Conservation (phyloP, 2,888 invertebrate species). For the Agrotis segetum region DNA sequence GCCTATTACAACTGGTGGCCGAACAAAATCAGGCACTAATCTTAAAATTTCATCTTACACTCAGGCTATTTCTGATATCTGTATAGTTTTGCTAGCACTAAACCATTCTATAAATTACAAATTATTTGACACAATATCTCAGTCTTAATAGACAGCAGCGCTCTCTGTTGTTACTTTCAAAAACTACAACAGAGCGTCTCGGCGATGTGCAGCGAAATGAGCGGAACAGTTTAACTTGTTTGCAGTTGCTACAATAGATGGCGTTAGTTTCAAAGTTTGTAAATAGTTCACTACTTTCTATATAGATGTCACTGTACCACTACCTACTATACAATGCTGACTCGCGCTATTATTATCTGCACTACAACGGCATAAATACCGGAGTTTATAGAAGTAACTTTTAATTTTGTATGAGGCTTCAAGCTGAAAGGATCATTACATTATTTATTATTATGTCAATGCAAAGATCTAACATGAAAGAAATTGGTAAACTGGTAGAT, state of each 20-base stretch:
- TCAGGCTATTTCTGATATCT: too few species aligned
- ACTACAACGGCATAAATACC: not conserved
- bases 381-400: too few species aligned
- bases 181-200: constrained; percentile 1
- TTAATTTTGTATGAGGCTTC: not conserved
- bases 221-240: not conserved
- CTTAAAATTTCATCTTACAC: too few species aligned
- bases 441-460: constrained; percentile 26
- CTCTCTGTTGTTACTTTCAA: constrained; percentile 2
- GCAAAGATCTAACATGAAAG: constrained; percentile 29
- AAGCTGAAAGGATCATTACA: not conserved
- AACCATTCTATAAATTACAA: too few species aligned
- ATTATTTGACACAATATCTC: not conserved
- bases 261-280: constrained; percentile 10
- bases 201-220: not conserved
- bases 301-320: constrained; percentile 45
- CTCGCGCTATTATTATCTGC: constrained; percentile 18
- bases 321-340: constrained; percentile 1
- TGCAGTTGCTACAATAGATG: constrained; percentile 16
- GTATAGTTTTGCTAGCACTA: not conserved
- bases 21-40: too few species aligned
- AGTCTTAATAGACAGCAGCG: constrained; percentile 5
- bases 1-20: too few species aligned
- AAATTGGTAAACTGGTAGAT: constrained; percentile 67
- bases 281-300: constrained; percentile 12